A percentile compares a stretch with the other conserved stretches of the same genome.
Conservation (phyloP, 2,888 invertebrate genomes). For the Lycia hirtaria region DNA sequence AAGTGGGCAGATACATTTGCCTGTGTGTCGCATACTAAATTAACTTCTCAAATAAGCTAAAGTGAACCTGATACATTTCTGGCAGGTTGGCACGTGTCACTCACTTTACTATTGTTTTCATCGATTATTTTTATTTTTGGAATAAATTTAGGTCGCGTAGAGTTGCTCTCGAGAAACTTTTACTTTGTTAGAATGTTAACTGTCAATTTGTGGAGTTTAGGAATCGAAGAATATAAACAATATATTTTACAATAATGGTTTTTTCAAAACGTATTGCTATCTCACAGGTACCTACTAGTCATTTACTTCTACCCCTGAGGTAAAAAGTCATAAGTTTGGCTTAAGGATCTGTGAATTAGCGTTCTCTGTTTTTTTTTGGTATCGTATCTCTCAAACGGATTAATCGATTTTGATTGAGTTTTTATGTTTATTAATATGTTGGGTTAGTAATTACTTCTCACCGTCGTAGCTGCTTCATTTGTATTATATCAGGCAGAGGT, state of each 20-base stretch:
- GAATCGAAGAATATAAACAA: not conserved
- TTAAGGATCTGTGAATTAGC: too few relatives aligned
- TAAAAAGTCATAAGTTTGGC: too few relatives aligned
- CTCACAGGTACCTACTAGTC: too few relatives aligned
- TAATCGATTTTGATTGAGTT: too few relatives aligned
- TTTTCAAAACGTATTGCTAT: too few relatives aligned
- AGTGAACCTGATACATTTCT: conserved; percentile 66
- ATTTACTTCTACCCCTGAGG: too few relatives aligned
- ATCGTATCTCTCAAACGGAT: too few relatives aligned
- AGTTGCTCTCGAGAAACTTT: not conserved
- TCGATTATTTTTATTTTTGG: conserved; percentile 53
- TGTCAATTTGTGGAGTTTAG: conserved; percentile 4
- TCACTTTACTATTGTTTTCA: conserved; percentile 69
- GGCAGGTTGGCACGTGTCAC: conserved; percentile 56
- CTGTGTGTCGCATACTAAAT: conserved; percentile 28
- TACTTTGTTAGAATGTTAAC: conserved; percentile 14
- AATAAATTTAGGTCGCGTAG: conserved; percentile 33
- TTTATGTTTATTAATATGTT: too few relatives aligned
- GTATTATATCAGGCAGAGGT: too few relatives aligned
- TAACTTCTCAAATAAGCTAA: conserved; percentile 42
- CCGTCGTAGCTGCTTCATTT: too few relatives aligned
- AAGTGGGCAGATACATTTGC: conserved; percentile 27
- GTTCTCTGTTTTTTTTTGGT: too few relatives aligned
- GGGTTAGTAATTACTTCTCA: too few relatives aligned
- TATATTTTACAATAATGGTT: not conserved